Base-by-base conservation (phyloP, 2,797 vertebrate species). In the Parotocinclus haroldoi region DNA sequence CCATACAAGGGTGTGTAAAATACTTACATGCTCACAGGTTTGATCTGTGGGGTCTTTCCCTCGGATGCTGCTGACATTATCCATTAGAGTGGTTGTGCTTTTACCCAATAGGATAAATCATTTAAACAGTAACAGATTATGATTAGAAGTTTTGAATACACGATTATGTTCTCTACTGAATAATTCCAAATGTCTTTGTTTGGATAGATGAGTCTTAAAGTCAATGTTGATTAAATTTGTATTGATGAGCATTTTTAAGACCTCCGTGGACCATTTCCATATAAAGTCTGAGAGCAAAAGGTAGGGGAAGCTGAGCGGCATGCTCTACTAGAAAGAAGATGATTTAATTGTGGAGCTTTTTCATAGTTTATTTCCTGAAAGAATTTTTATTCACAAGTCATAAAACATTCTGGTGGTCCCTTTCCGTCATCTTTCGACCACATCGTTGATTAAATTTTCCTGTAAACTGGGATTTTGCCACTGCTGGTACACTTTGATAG, bases 91-190 rank as follows among this genome's bases (percentile, higher is more conserved):
- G 8, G 59, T 64, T n/a, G n/a, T 48, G 42, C 50, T 54, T 14
- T 59, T 48, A 40, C 14, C 40, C 61, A 64, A 46, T 39, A 19
- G 46, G 19, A 11, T 53, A 44, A 56, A 45, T 52, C 12, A 60
- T 53, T 60, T 38, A 54, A 68, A 58, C 36, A n/a, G 39, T 48
- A 64, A 45, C 19, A 48, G 61, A 53, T 40, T 54, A 51, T 54
- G 27, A 65, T 71, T 63, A 58, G 54, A 52, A 19, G 19, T 56
- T 63, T 50, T 51, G 52, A 69, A 39, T 52, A 45, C 44, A 45
- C 17, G 7, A 16, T 45, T 59, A 10, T 58, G 56, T 64, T 58
- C 48, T 9, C 37, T 58, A 10, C 49, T 53, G 48, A 64, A 51
- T 13, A 36, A 38, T 18, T n/a, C 48, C 61, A 53, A 39, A 71